A percentile compares a stretch with the other conserved stretches of the same genome.
Evolutionary conservation across 1,140 invertebrate species (phyloP).

Genomic region (Trypoxylus dichotomus): DNA sequence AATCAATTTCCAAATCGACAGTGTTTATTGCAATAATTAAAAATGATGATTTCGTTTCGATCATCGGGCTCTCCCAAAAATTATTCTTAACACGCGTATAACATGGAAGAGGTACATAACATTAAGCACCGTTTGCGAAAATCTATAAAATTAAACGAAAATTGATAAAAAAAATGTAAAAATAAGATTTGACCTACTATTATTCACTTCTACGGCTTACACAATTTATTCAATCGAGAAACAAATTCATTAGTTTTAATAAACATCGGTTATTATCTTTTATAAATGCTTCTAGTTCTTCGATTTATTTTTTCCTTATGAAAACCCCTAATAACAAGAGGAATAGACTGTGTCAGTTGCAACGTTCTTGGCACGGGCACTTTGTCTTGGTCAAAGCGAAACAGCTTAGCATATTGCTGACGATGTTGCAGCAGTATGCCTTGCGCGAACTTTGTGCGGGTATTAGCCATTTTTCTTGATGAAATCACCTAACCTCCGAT

Average conservation of each 20-base stretch:
- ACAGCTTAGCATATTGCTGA: slow-evolving; percentile 29
- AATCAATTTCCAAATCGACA: neutral
- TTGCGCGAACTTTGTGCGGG: neutral
- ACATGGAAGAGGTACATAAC: neutral
- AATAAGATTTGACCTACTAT: neutral
- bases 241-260: neutral
- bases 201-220: neutral
- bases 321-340: neutral
- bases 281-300: neutral
- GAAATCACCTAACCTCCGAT: slow-evolving; percentile 51
- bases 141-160: neutral
- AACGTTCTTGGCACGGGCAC: slow-evolving; percentile 28
- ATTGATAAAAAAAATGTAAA: neutral
- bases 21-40: neutral
- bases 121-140: neutral
- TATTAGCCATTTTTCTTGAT: slow-evolving; percentile 31
- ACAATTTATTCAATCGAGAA: neutral
- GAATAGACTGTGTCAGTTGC: neutral
- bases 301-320: neutral
- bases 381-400: slow-evolving; percentile 28
- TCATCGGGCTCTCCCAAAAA: neutral
- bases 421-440: slow-evolving; percentile 9
- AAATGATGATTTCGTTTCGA: neutral
- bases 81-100: neutral
- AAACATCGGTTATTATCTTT: neutral